These are phyloP conservation scores for Pollenia angustigena DNA, from an alignment of 2,888 invertebrate genomes.

Conservation along the genomic window DNA sequence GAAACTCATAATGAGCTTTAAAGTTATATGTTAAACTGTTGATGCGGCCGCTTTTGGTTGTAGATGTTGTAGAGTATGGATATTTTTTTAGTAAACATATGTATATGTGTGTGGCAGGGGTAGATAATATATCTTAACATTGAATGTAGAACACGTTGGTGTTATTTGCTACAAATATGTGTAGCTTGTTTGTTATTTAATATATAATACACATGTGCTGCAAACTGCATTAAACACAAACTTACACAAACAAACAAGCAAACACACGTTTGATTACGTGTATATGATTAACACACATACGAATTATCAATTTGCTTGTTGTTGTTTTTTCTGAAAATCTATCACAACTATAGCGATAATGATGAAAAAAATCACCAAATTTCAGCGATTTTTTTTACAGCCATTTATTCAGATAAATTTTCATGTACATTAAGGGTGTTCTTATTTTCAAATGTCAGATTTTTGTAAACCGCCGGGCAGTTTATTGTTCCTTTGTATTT, in stretches of 20 bases:
- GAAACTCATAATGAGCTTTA: conserved; percentile 56
- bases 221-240: conserved; percentile 34
- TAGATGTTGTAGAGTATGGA: background rate
- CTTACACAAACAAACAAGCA: background rate
- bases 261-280: background rate
- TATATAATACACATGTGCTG: conserved; percentile 49
- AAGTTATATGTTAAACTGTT: conserved; percentile 54
- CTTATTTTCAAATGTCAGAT: too few species aligned
- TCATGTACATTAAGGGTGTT: too few species aligned
- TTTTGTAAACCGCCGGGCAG: too few species aligned
- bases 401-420: background rate
- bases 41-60: conserved; percentile 6
- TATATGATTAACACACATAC: conserved; percentile 16
- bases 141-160: background rate
- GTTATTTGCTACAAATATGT: background rate
- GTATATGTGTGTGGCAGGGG: background rate
- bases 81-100: background rate
- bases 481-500: too few species aligned
- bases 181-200: background rate
- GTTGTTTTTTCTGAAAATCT: conserved; percentile 29
- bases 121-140: conserved; percentile 26
- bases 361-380: conserved; percentile 2
- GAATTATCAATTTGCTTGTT: conserved; percentile 42
- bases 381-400: conserved; percentile 42
- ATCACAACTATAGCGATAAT: background rate